Base-by-base conservation (phyloP, 2,888 invertebrate genomes). In the Pammene aurita region DNA sequence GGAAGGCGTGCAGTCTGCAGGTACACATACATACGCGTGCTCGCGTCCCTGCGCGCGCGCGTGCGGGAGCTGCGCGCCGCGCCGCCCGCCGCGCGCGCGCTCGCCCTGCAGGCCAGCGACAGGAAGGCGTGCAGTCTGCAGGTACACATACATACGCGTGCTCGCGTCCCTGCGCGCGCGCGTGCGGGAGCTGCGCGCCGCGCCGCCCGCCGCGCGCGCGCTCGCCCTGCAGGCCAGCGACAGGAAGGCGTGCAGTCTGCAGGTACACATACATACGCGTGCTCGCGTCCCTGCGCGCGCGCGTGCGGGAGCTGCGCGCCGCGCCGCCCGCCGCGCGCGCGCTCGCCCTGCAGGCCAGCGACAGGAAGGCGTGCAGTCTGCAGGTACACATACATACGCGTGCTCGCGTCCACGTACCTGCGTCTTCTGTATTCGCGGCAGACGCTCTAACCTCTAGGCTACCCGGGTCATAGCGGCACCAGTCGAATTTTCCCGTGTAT, bases 81-180 rank as follows among this genome's bases (percentile, higher is more conserved):
- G 62, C 96, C 97, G 5, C 95, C 96, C 84, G 97, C 96, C 80
- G 96, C 95, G 82, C 93, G 97, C 64, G 97, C 98, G 58, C 93
- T 96, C 72, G 93, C 94, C 73, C 92, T 96, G 85, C 95, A 96
- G 71, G 93, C 97, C 72, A 95, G 96, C 7, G 96, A 97, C 74
- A 94, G 96, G 64, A 11, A 5, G 13, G 57, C 57, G 7, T 57
- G 57, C 57, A 13, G 18, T 13, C 57, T 57, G 13, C 57, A 57
- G 57, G 57, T 35, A 41, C 13, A 11, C n/a, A n/a, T n/a, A n/a
- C n/a, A n/a, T n/a, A n/a, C 94, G 95, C 71, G 94, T 95, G 76
- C 95, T 96, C 61, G 94, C 96, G 44, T 95, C 95, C 54, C 97
- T 98, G 96, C 91, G 97, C 34, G 96, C 96, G 80, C 94, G 98